Percentiles rank a stretch among this genome's conserved stretches.
phyloP scores from a whole-genome alignment of 2,113 vertebrate genomes.

The Neolamprologus kungweensis region DNA sequence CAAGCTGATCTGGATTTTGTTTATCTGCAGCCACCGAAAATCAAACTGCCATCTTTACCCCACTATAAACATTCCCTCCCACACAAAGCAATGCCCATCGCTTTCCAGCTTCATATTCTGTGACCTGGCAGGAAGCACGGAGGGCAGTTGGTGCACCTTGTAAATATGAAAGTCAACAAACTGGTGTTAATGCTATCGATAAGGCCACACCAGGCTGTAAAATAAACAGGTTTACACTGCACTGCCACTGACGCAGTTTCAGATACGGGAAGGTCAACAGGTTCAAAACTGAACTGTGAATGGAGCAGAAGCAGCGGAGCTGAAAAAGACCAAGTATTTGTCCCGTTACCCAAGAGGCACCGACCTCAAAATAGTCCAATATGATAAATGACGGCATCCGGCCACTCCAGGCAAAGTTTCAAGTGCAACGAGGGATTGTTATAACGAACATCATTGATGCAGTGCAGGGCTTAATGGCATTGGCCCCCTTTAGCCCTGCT shows the following conservation, averaged over 20 bases:
- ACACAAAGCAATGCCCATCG: background rate
- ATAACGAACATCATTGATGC: background rate
- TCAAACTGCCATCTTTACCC: background rate
- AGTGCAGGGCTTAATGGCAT: slow-evolving; percentile 34
- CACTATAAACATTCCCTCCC: background rate
- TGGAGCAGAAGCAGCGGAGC: background rate
- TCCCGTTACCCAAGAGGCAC: background rate
- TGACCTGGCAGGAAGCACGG: background rate
- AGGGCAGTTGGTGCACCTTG: slow-evolving; percentile 8
- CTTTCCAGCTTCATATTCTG: background rate
- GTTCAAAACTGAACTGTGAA: background rate
- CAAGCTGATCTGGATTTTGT: background rate
- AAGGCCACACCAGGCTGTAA: background rate
- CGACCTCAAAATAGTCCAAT: background rate
- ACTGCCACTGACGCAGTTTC: background rate
- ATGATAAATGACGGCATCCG: background rate
- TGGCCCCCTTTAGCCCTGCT: slow-evolving; percentile 22
- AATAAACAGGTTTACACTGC: background rate
- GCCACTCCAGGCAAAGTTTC: background rate
- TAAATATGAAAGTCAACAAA: slow-evolving; percentile 25
- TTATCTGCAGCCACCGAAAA: background rate
- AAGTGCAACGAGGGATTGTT: background rate
- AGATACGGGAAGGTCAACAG: background rate
- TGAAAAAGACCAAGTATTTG: background rate
- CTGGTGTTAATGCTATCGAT: background rate